Conservation (phyloP, 2,888 invertebrate genomes). For the Agrotis segetum region DNA sequence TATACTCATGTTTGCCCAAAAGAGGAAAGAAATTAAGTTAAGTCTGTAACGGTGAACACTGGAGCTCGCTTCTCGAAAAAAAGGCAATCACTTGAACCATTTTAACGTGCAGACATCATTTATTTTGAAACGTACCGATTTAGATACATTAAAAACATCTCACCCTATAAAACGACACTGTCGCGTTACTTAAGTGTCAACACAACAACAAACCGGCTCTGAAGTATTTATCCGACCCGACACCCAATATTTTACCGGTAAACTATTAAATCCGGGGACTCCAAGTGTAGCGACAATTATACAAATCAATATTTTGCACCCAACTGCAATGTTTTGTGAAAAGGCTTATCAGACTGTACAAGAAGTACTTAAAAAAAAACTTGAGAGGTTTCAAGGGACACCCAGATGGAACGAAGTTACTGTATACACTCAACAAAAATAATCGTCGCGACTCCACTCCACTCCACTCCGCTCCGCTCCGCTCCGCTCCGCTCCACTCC, state of each 20-base stretch:
- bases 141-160: background rate
- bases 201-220: background rate
- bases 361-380: background rate
- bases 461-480: too few relatives aligned
- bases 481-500: too few relatives aligned
- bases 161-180: background rate
- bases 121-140: background rate
- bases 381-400: too few relatives aligned
- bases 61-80: background rate
- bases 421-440: too few relatives aligned
- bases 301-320: background rate
- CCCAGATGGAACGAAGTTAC: too few relatives aligned
- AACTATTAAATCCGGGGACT: slow-evolving; percentile 4
- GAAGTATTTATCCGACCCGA: background rate
- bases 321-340: background rate
- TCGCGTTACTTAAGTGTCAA: slow-evolving; percentile 3
- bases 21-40: slow-evolving; percentile 11
- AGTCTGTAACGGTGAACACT: slow-evolving; percentile 6
- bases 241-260: slow-evolving; percentile 1
- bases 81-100: background rate
- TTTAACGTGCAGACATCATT: background rate
- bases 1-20: slow-evolving; percentile 5
- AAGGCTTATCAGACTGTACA: background rate
- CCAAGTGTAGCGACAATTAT: slow-evolving; percentile 6
- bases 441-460: too few relatives aligned